Conservation (phyloP, 1,140 invertebrate genomes). For the Plectrocnemia conspersa region DNA sequence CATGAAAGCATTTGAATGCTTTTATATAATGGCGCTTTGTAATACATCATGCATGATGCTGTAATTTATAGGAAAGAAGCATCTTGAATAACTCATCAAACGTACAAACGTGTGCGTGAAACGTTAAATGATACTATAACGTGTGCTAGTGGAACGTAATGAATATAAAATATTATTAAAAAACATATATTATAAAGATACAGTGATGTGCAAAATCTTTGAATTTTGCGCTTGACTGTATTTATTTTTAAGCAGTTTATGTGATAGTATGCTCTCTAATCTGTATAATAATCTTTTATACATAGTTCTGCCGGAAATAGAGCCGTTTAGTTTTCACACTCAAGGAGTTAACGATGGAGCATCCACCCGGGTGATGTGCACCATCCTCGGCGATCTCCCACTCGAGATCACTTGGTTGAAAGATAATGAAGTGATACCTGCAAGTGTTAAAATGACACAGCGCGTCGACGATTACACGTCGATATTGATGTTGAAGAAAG, state of each 20-base stretch:
- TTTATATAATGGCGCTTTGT: constrained; percentile 16
- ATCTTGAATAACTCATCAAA: too few species aligned
- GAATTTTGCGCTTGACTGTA: too few species aligned
- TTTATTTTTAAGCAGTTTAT: not conserved
- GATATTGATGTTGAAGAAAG: constrained; percentile 38
- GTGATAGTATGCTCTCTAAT: not conserved
- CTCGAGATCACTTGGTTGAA: constrained; percentile 60
- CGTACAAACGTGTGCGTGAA: too few species aligned
- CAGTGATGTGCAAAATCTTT: too few species aligned
- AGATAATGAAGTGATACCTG: constrained; percentile 29
- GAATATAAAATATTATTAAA: too few species aligned
- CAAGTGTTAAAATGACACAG: constrained; percentile 29
- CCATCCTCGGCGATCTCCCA: constrained; percentile 65
- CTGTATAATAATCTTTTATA: not conserved
- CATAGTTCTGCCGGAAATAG: constrained; percentile 66
- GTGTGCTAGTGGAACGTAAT: too few species aligned
- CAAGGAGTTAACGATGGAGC: constrained; percentile 61
- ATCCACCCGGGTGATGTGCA: constrained; percentile 65
- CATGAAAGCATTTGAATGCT: not conserved
- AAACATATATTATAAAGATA: not conserved
- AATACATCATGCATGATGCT: constrained; percentile 28
- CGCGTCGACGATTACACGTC: constrained; percentile 41
- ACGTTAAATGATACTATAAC: too few species aligned
- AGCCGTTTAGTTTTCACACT: constrained; percentile 63
- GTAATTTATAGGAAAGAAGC: too few species aligned